Evolutionary conservation across 2,888 invertebrate genomes (phyloP).

Genomic region (Drosophila longiperda): DNA sequence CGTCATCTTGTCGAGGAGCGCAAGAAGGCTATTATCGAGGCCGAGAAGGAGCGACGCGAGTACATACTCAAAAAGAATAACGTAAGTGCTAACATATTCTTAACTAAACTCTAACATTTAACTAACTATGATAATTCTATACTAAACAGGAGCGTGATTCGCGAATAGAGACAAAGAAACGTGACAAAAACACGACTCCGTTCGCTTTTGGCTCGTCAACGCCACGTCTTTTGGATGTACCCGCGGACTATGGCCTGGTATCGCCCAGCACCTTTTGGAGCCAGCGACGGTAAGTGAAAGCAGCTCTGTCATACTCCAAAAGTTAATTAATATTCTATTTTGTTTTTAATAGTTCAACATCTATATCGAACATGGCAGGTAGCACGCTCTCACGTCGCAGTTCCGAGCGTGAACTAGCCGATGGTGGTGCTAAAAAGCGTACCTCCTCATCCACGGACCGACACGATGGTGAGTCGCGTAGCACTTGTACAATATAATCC

Average conservation of each 20-base stretch:
- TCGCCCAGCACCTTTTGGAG: conserved; percentile 90
- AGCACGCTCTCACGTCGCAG: conserved; percentile 92
- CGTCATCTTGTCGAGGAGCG: conserved; percentile 92
- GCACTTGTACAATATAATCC: conserved; percentile 1
- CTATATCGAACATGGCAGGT: conserved; percentile 95
- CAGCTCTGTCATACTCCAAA: neutral
- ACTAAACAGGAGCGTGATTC: conserved; percentile 89
- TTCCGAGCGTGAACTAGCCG: conserved; percentile 92
- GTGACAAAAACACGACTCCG: conserved; percentile 90
- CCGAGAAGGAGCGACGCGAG: conserved; percentile 93
- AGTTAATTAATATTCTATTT: neutral
- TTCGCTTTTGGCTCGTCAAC: conserved; percentile 97
- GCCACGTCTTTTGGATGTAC: conserved; percentile 92
- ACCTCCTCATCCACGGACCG: conserved; percentile 90
- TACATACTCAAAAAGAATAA: conserved; percentile 94
- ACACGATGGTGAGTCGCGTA: conserved; percentile 87
- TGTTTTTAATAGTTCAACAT: conserved; percentile 89
- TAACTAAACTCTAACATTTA: neutral
- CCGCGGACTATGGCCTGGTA: conserved; percentile 89
- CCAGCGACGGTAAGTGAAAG: conserved; percentile 87
- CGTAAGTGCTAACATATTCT: conserved; percentile 55
- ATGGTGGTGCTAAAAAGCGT: conserved; percentile 89
- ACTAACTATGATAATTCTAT: neutral
- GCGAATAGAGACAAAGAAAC: conserved; percentile 91
- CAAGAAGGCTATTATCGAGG: conserved; percentile 94